Evolutionary conservation across 2,888 invertebrate genomes (phyloP), one percentile per base, ranked within the genome.

Genomic region (Sesia bembeciformis): DNA sequence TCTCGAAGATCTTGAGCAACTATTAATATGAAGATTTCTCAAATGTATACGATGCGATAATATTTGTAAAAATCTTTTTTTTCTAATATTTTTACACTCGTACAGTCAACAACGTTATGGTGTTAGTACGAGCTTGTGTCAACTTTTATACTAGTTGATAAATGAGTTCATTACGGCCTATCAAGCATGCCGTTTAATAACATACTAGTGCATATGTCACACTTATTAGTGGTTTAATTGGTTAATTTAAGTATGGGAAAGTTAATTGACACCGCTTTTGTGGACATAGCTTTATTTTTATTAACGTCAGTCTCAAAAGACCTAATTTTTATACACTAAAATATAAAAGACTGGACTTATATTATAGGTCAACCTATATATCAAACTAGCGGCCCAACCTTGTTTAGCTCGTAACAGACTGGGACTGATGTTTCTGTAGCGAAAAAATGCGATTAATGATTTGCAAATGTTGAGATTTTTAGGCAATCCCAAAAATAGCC

Each of bases 161-260:
- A 81, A 76, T 66, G 74, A 72, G 82, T 71, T 57, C 79, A 72
- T 60, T 60, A 60, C 49, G 66, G 58, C 68, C 71, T 73, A 78
- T 78, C 68, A 75, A 70, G 77, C 78, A 70, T 77, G 64, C 58
- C 67, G 56, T 60, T 69, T 76, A 76, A 76, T 74, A 62, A 58
- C 60, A 57, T 52, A 56, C 55, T 51, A 60, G 58, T n/a, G 42
- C 53, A 7, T 38, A 54, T 40, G 54, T 52, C 56, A 53, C 56
- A 54, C 56, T 59, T 63, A 60, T 49, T 23, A 40, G 39, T 40
- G 39, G 39, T 55, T 60, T 65, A 56, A 46, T 46, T 51, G 8
- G 56, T 52, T 58, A 56, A 58, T 60, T 61, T 62, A 43, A 52
- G 59, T 58, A 58, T 54, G 62, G 62, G 63, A 66, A 66, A 66